Evolutionary conservation across 2,113 vertebrate genomes (phyloP), one percentile per base, ranked within the genome.

Genomic region (Deroptyus accipitrinus): DNA sequence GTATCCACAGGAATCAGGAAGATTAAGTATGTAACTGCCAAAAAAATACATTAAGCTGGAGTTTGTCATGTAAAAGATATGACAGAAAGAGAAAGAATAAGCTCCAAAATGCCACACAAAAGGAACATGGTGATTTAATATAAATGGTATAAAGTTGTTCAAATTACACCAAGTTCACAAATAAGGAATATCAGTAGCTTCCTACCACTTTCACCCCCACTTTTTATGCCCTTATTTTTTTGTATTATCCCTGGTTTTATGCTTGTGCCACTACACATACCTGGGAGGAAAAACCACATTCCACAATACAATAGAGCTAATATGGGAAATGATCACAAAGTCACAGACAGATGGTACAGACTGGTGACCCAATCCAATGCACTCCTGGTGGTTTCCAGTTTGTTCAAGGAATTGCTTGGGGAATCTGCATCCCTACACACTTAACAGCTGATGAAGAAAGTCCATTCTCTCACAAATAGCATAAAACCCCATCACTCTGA

Each of bases 11-110:
- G 62, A 91, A 82, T 41, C 3, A 3, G 1, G 6, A 90, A 88
- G 82, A 67, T 42, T 51, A 90, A 55, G 74, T 31, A 88, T 22
- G 23, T 46, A 86, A 83, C 67, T 92, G 78, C 28, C 81, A 90
- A 72, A 91, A 81, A 91, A 69, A 69, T 4, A 42, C 10, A 77
- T 54, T 86, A 75, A 68, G 44, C 52, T 81, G 62, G 68, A 88
- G 39, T 88, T 35, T 82, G 63, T 80, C 86, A 49, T 46, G 42
- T 64, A 57, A 86, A 97, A 92, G 33, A 11, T 57, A 86, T 23
- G 75, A 86, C 28, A 83, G 51, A 94, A 90, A 73, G 28, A 55
- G 79, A 86, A 55, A 79, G 39, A 85, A 41, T 28, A 74, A 73
- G 31, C 37, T 87, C 25, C 31, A 95, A 92, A 84, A 68, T 68